Percentiles rank a stretch among this genome's conserved stretches.
phyloP scores from a whole-genome alignment of 2,797 vertebrate species.

The Miichthys miiuy region DNA sequence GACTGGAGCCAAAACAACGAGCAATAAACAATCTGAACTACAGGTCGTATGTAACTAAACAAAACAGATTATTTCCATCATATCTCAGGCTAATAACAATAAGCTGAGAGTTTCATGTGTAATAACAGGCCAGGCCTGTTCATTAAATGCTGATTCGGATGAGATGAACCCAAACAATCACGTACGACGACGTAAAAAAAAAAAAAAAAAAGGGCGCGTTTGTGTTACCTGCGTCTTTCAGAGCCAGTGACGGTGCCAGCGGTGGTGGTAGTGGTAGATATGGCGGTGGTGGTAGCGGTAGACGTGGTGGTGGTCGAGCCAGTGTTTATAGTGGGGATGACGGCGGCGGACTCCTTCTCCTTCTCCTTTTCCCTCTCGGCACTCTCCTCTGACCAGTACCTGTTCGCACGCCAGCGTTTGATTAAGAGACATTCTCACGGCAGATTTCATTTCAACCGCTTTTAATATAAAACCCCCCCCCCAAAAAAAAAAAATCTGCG shows the following conservation, averaged over 20 bases:
- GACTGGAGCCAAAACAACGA: background rate
- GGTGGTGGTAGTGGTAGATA: slow-evolving; percentile 85
- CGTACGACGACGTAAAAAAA: background rate
- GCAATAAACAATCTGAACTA: background rate
- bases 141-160: background rate
- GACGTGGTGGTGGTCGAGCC: slow-evolving; percentile 89
- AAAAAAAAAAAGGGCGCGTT: background rate
- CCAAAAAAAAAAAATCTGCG: background rate
- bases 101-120: background rate
- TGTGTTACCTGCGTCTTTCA: slow-evolving; percentile 95
- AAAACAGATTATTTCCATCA: background rate
- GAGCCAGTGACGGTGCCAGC: slow-evolving; percentile 91
- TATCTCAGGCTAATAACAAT: background rate
- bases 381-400: slow-evolving; percentile 98
- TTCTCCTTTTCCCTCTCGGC: slow-evolving; percentile 94
- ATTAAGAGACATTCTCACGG: background rate
- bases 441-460: background rate
- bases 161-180: background rate
- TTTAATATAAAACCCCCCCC: background rate
- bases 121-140: background rate
- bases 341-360: slow-evolving; percentile 93
- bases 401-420: slow-evolving; percentile 62
- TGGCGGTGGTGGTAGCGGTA: slow-evolving; percentile 83
- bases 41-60: background rate
- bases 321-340: slow-evolving; percentile 97